phyloP scores from a whole-genome alignment of 2,888 invertebrate species.

The Chrysomela aeneicollis region DNA sequence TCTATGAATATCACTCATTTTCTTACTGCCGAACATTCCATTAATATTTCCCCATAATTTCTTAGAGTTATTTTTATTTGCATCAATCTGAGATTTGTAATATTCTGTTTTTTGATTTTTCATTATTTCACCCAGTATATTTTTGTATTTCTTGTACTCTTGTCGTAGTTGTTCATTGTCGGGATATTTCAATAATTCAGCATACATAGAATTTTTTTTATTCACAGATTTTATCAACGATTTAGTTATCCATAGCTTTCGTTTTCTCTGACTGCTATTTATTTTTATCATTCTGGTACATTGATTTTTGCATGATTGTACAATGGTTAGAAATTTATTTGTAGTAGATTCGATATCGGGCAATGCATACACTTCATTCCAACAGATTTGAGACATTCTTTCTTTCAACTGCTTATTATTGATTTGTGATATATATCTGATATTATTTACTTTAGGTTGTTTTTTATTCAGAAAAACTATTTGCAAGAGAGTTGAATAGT shows the following conservation, averaged over 20 bases:
- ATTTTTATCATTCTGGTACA: no score
- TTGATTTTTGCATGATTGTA: no score
- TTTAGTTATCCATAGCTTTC: no score
- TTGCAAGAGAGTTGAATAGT: slow-evolving; percentile 2
- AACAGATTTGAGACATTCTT: background rate
- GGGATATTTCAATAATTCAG: slow-evolving; percentile 1
- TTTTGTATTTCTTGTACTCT: slow-evolving; percentile 3
- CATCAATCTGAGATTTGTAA: background rate
- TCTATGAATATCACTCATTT: slow-evolving; percentile 1
- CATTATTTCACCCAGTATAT: background rate
- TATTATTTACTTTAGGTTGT: background rate
- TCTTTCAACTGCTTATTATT: background rate
- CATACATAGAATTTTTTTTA: background rate
- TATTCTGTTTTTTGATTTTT: background rate
- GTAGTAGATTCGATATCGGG: background rate
- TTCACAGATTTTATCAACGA: background rate
- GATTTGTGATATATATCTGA: background rate
- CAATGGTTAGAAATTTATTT: no score
- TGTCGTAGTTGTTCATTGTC: slow-evolving; percentile 7
- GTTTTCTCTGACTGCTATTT: no score
- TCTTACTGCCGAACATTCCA: slow-evolving; percentile 5
- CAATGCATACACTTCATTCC: slow-evolving; percentile 1
- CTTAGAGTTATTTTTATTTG: background rate
- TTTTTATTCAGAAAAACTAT: background rate
- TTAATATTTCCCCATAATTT: background rate